phyloP scores from a whole-genome alignment of 2,888 invertebrate species.

The Sacculina carcini region DNA sequence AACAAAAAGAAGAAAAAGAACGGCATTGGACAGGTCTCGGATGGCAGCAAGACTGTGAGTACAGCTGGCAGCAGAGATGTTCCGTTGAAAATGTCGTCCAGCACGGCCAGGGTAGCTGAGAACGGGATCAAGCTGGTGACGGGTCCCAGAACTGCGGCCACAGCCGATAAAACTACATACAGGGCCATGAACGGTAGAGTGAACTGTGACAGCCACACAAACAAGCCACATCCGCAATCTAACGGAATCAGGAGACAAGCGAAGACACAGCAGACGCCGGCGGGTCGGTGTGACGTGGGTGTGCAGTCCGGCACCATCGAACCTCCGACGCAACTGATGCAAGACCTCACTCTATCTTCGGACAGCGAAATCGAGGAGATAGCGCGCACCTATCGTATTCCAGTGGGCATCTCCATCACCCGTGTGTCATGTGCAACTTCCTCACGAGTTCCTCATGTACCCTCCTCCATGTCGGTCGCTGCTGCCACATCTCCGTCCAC shows the following conservation, averaged over 20 bases:
- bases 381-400: slow-evolving; percentile 21
- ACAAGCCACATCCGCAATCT: not conserved
- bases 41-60: not conserved
- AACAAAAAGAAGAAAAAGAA: slow-evolving; percentile 12
- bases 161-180: slow-evolving; percentile 17
- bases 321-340: slow-evolving; percentile 6
- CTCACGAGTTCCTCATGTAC: no score
- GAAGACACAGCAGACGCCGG: not conserved
- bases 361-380: slow-evolving; percentile 9
- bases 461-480: no score
- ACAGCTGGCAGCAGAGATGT: not conserved
- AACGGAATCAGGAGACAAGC: not conserved
- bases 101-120: not conserved
- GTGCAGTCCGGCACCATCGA: slow-evolving; percentile 14
- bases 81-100: not conserved
- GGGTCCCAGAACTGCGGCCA: slow-evolving; percentile 13
- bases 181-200: slow-evolving; percentile 13
- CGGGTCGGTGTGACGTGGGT: slow-evolving; percentile 1
- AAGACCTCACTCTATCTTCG: not conserved
- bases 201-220: slow-evolving; percentile 13
- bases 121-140: not conserved
- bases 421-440: slow-evolving; percentile 28
- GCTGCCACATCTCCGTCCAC: not conserved
- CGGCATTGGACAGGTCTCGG: not conserved
- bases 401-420: slow-evolving; percentile 54